Base-by-base conservation (phyloP, 2,797 vertebrate genomes). In the Xiphophorus birchmanni region DNA sequence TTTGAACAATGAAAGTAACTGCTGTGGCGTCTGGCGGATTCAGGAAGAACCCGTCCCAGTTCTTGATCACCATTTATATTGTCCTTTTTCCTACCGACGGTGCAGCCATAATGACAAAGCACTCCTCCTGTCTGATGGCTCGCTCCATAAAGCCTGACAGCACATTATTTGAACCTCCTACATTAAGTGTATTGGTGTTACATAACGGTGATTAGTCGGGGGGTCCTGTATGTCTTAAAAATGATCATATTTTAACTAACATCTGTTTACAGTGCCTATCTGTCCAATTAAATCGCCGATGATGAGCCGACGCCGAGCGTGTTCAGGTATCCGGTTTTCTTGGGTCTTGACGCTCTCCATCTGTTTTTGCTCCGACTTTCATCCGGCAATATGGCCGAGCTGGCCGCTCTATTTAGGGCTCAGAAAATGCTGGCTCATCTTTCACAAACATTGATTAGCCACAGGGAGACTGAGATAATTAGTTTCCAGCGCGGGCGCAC, bases 361-460 rank as follows among this genome's bases (percentile, higher is more conserved):
- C 91, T 93, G 89, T 81, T 86, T 75, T 47, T 79, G 76, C 82
- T 75, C 78, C 87, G 75, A 74, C 90, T 90, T 89, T 92, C 82
- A 84, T 90, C 87, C 88, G 76, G 78, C 81, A 81, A 69, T 83
- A 79, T 80, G 82, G 86, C 83, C 80, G 60, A 79, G 89, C 84
- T 82, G 84, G 91, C 87, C 84, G 42, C 76, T 86, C 89, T 91
- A 87, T 92, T 92, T 87, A 85, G 86, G 81, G 88, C 90, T 90
- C 81, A 79, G 77, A 90, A 93, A 95, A 89, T 78, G 92, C 92
- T 93, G 92, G 83, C 92, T 94, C 93, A 93, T 94, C 89, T 91
- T 94, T 93, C 88, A 88, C 88, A 87, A 89, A 86, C 91, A 94
- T 94, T 93, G 93, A 95, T 80, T 86, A 86, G 77, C 79, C 91